Evolutionary conservation across 2,797 vertebrate species (phyloP), one percentile per base, ranked within the genome.

Genomic region (Capromys pilorides): DNA sequence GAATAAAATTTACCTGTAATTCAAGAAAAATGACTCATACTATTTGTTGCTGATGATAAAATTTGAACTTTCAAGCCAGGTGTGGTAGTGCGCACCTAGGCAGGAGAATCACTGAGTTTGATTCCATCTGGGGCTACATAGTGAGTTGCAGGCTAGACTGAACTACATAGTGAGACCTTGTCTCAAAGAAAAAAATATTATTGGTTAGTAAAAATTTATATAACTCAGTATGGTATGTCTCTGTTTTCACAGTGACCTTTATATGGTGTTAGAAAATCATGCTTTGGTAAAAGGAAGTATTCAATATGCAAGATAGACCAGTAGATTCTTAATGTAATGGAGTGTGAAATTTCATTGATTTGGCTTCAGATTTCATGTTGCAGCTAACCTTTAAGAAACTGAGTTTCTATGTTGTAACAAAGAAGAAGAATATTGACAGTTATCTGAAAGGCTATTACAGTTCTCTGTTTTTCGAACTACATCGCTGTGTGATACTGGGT

Each of bases 31-130:
- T 61, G 81, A 33, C 69, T 84, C 5, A 14, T 11, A 67, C 39
- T 94, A 45, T 80, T 93, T 80, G 81, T 90, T 80, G 81, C 45
- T 21, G 45, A 2, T 84, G 54, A 81, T 64, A 84, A 95, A 41
- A 80, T 57, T 61, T 66, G 73, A 86, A 39, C 24, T 81, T 80
- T 95, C 33, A 93, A 66, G 24, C 26, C 13, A 8, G 41, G 5
- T 45, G 6, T 75, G 73, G 5, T 49, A 41, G 71, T 75, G 4
- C 2, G 28, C 41, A 31, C 12, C 12, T 75, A 75, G 26, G 24
- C 73, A 45, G 73, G 26, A 49, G 39, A 4, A 45, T 45, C 71
- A 73, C 21, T 71, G 39, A 73, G 36, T 73, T 73, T 41, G 21
- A 45, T 12, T 24, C 11, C 22, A 75, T 13, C 41, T 13, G 11